Conservation (phyloP, 2,113 vertebrate species). For the Vidua chalybeata region DNA sequence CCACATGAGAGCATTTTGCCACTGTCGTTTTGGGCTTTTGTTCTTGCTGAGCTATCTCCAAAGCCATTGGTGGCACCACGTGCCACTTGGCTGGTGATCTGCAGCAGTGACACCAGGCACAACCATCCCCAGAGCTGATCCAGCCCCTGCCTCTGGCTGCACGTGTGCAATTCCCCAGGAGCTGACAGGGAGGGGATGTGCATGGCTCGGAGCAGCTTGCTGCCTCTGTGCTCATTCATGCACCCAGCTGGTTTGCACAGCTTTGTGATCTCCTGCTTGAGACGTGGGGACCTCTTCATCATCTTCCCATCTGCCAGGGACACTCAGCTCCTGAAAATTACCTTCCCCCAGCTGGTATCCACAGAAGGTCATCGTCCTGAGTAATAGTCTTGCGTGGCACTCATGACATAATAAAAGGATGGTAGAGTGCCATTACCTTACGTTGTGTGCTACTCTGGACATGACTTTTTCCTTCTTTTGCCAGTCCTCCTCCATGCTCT, state of each 20-base stretch:
- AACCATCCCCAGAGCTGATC: background rate
- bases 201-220: background rate
- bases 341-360: background rate
- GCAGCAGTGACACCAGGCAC: background rate
- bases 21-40: background rate
- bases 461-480: background rate
- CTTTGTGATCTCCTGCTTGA: background rate
- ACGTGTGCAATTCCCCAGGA: rapidly evolving
- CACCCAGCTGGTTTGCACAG: background rate
- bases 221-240: background rate
- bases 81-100: background rate
- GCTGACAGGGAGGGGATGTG: background rate
- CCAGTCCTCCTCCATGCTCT: background rate
- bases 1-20: background rate
- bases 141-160: background rate
- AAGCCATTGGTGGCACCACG: background rate
- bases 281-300: background rate
- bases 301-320: background rate
- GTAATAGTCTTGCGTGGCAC: background rate
- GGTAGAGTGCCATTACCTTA: background rate
- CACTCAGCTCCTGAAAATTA: background rate
- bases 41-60: background rate
- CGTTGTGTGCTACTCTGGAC: background rate
- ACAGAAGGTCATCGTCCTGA: background rate
- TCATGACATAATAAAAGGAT: background rate